Evolutionary conservation across 1,140 invertebrate genomes (phyloP).

Genomic region (Papilio machaon): DNA sequence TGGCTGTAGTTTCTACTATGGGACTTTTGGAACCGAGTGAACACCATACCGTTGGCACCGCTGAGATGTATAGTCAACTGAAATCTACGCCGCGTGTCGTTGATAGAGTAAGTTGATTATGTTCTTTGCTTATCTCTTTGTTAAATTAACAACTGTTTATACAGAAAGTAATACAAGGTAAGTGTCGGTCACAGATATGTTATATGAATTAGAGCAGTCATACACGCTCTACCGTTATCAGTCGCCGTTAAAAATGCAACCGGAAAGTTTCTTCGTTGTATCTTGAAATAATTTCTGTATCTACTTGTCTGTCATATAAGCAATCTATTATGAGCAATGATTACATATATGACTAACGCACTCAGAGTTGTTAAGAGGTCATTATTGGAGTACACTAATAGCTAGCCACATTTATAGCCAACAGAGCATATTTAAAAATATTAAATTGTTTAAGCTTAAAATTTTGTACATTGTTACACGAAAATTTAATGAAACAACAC

Average conservation of each 20-base stretch:
- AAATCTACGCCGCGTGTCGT: conserved; percentile 55
- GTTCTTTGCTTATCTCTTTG: neutral
- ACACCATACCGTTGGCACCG: conserved; percentile 47
- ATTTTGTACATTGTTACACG: neutral
- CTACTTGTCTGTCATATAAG: neutral
- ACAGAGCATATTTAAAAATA: too few relatives aligned
- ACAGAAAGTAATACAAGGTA: too few relatives aligned
- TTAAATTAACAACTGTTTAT: neutral
- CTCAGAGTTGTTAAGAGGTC: neutral
- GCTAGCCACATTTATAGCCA: too few relatives aligned
- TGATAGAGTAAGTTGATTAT: conserved; percentile 54
- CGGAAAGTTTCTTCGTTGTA: too few relatives aligned
- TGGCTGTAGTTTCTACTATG: conserved; percentile 82
- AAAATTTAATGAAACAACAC: conserved; percentile 1
- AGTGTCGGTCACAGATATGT: too few relatives aligned
- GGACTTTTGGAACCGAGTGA: conserved; percentile 72
- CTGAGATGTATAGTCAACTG: conserved; percentile 63
- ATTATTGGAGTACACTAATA: too few relatives aligned
- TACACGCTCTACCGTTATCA: too few relatives aligned
- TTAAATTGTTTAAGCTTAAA: neutral
- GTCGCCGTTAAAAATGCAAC: too few relatives aligned
- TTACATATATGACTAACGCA: neutral
- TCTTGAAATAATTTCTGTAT: neutral
- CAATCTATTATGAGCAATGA: too few relatives aligned
- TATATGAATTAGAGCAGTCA: too few relatives aligned